Base-by-base conservation (phyloP, 2,113 vertebrate species). In the Stigmatopora argus region DNA sequence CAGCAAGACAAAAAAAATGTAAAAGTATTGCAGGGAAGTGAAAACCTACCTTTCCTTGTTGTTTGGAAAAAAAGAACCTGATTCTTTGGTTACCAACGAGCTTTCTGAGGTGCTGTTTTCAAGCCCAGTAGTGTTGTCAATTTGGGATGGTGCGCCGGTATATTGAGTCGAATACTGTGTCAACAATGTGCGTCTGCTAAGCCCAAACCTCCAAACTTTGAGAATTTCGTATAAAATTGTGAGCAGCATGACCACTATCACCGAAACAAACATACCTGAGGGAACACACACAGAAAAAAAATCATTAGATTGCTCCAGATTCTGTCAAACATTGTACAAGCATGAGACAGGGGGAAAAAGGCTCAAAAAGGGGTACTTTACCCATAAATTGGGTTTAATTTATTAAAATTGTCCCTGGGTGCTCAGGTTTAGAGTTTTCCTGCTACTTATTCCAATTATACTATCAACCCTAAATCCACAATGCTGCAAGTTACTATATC, bases 211-310 rank as follows among this genome's bases (percentile, higher is more conserved):
- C 88, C 90, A 92, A 45, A 96, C 92, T 82, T 98, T 99, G 48
- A 97, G 79, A 3, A 90, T 52, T 86, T 99, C 96, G 0, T 95
- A 99, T 10, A 96, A 60, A 44, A 95, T 72, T 0, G 95, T 92
- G 4, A 98, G 78, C 59, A 99, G 87, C 52, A 95, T 72, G 73
- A 99, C 86, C 51, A 97, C 86, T 7, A 94, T 10, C 75, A 95
- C 93, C 0, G 96, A 95, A 38, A 96, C 73, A 9, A 71, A 81
- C 91, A 99, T 94, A 18, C 96, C 96, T 98, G 89, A 0, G 65
- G 56, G 26, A 60, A 47, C 63, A 64, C 3, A 66, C 51, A 67
- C n/a, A 53, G 21, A 31, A n/a, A 60, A 7, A 13, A 10, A 7
- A 41, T 41, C 38, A 10, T 41, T 7, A 45, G 34, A 60, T 35